Evolutionary conservation across 2,797 vertebrate genomes (phyloP), one percentile per base, ranked within the genome.

Genomic region (Rhabdophis nuchalis): DNA sequence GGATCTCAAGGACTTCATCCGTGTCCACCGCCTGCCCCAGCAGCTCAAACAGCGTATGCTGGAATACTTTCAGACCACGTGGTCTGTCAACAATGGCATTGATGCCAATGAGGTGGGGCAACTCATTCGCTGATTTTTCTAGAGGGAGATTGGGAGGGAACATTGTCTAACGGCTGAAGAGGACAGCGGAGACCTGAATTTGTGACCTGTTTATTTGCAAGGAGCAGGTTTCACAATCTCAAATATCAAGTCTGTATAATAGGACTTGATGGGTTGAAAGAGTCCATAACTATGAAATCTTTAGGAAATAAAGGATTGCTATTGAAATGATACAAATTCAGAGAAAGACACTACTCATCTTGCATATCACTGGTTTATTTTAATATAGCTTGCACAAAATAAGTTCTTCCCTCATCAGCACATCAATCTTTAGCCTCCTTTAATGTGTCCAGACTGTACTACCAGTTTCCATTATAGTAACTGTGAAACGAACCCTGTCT

Each of bases 51-150:
- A 99, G 97, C 98, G 99, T 94, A 98, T 99, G 99, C 96, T 99
- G 58, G 99, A 99, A 95, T 99, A 99, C 94, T 99, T 99, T 97
- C 99, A 99, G 97, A 99, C 98, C 95, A 99, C 99, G 0, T 99
- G 99, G 99, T 99, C 99, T 0, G 98, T 99, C 95, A 99, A 98
- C 98, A 99, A 99, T 2, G 99, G 99, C 96, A 99, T 99, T 25
- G 98, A 99, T 0, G 97, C 98, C 85, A 99, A 99, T 0, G 98
- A 99, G 98, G 99, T 99, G 72, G 95, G 89, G 95, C 87, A 1
- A 20, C 11, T 64, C 1, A 18, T 13, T 91, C 46, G 0, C 5
- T 41, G n/a, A n/a, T 36, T 61, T 32, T 64, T 52, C 27, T 50
- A 56, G 41, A 77, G 16, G 36, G 53, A 52, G 52, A 23, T 25